Conservation (phyloP, 2,113 vertebrate species). For the Todiramphus chloris region DNA sequence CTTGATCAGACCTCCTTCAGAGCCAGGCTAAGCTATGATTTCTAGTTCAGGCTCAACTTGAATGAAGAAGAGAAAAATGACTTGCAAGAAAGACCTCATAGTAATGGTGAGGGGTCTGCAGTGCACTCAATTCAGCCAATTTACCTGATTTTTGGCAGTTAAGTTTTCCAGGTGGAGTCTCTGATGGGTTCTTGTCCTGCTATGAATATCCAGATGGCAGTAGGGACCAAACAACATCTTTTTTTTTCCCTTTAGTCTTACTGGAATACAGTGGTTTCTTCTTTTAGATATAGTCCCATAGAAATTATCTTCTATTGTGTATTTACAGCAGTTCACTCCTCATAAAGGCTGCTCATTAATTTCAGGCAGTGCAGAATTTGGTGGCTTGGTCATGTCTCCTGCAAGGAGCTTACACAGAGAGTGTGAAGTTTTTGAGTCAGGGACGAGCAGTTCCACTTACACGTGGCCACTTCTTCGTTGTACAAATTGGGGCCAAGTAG, state of each 20-base stretch:
- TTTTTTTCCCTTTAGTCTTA: background rate
- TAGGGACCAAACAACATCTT: background rate
- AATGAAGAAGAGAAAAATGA: background rate
- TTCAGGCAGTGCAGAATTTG: background rate
- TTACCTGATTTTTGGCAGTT: background rate
- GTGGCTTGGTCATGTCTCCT: background rate
- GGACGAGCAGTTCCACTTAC: background rate
- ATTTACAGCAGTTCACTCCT: background rate
- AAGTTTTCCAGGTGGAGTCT: background rate
- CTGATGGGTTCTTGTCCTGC: background rate
- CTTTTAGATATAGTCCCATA: background rate
- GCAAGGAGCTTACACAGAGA: background rate
- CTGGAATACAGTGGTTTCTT: background rate
- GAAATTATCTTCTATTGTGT: background rate
- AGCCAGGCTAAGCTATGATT: background rate
- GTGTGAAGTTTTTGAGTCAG: background rate
- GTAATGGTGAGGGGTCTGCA: background rate
- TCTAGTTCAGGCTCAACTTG: background rate
- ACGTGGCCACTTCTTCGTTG: background rate
- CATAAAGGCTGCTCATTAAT: background rate
- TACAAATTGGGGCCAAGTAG: background rate
- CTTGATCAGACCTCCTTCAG: background rate
- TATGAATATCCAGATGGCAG: background rate
- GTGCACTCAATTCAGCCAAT: background rate
- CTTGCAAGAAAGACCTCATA: background rate